Evolutionary conservation across 1,140 invertebrate genomes (phyloP).

Genomic region (Pristionchus pacificus): DNA sequence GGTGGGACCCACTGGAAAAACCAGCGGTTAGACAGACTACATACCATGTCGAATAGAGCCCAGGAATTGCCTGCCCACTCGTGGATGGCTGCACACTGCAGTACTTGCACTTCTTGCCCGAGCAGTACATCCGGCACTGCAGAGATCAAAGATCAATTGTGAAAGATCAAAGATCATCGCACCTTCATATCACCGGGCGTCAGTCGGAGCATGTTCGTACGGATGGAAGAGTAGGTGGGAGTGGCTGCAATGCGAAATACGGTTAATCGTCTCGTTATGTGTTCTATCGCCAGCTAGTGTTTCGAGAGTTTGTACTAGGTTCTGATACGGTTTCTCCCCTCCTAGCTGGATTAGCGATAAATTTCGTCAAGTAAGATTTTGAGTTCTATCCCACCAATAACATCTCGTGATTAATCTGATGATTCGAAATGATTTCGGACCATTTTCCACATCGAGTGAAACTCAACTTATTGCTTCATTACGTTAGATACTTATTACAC

Average conservation of each 20-base stretch:
- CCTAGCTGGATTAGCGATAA: too few species aligned
- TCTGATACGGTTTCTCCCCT: too few species aligned
- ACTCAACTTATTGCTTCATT: too few species aligned
- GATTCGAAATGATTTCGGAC: too few species aligned
- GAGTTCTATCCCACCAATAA: too few species aligned
- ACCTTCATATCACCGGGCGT: conserved; percentile 16
- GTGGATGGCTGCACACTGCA: not conserved
- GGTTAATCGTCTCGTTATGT: not conserved
- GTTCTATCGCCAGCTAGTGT: not conserved
- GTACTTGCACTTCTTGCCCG: conserved; percentile 9
- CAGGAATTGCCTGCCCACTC: conserved; percentile 4
- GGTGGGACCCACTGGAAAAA: not conserved
- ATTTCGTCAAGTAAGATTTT: too few species aligned
- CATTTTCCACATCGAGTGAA: too few species aligned
- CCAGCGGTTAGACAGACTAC: not conserved
- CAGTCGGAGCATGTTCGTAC: conserved; percentile 14
- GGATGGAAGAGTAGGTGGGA: conserved; percentile 16
- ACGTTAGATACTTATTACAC: too few species aligned
- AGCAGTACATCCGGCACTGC: conserved; percentile 16
- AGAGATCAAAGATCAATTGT: not conserved
- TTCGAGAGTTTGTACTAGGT: too few species aligned
- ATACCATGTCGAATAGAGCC: conserved; percentile 11
- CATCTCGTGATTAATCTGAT: too few species aligned
- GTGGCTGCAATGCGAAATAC: conserved; percentile 2
- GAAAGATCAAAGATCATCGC: not conserved